Percentiles rank a stretch among this genome's conserved stretches.
phyloP scores from a whole-genome alignment of 2,797 vertebrate species.

The Enteromius mattozi region DNA sequence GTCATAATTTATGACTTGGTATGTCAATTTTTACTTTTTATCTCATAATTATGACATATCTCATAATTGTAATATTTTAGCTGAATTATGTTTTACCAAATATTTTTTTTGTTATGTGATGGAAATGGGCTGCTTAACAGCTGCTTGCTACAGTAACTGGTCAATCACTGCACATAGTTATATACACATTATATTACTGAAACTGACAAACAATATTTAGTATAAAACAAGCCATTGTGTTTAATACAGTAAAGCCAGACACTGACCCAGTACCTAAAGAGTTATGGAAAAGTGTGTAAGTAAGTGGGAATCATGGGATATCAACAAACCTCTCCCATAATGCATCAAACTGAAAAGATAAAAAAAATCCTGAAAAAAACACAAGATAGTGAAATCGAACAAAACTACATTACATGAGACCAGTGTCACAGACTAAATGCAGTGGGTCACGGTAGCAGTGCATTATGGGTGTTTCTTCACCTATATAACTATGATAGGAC shows the following conservation, averaged over 20 bases:
- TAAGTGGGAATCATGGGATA: constrained; percentile 67
- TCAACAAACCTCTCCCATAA: constrained; percentile 62
- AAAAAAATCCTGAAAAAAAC: constrained; percentile 2
- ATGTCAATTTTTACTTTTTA: not conserved
- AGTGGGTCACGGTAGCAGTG: not conserved
- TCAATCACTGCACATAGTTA: not conserved
- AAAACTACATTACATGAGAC: constrained; percentile 31
- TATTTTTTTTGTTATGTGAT: not conserved
- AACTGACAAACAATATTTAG: not conserved
- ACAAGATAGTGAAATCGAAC: constrained; percentile 56
- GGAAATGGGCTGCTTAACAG: not conserved
- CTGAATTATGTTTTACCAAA: too few species aligned
- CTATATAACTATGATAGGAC: not conserved
- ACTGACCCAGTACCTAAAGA: not conserved
- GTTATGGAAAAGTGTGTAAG: not conserved
- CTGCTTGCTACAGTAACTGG: not conserved
- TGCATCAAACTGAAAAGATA: not conserved
- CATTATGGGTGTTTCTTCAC: not conserved
- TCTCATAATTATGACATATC: too few species aligned
- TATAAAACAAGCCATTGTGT: not conserved
- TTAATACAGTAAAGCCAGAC: not conserved
- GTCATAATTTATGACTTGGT: not conserved
- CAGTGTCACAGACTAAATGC: not conserved
- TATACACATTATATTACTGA: not conserved
- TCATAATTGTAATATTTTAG: too few species aligned